A percentile compares a stretch with the other conserved stretches of the same genome.
Conservation (phyloP, 2,888 invertebrate genomes). For the Venustoraphidia nigricollis region DNA sequence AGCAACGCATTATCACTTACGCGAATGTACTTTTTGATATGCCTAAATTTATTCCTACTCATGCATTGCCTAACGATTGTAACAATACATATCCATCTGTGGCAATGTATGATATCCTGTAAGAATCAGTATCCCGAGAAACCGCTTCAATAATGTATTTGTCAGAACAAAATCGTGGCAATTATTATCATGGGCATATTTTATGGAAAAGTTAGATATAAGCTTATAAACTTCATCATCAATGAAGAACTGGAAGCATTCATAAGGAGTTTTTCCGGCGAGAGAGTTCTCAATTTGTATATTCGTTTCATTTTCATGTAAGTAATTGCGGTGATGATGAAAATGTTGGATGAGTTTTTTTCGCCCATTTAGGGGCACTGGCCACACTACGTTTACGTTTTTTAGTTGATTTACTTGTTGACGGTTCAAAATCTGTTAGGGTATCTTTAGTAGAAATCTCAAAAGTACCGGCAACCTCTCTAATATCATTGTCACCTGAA, state of each 20-base stretch:
- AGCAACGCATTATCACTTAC: slow-evolving; percentile 6
- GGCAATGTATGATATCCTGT: background rate
- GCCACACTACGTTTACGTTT: no score
- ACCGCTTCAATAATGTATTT: background rate
- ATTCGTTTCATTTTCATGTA: slow-evolving; percentile 1
- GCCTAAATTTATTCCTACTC: slow-evolving; percentile 1
- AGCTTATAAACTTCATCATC: no score
- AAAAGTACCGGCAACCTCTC: no score
- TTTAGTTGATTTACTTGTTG: no score
- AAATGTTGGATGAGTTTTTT: background rate
- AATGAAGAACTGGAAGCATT: no score
- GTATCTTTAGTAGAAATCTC: no score
- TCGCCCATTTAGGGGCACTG: no score
- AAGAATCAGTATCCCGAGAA: slow-evolving; percentile 3
- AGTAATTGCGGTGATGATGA: background rate
- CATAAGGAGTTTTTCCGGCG: slow-evolving; percentile 1
- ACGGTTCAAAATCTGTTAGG: no score
- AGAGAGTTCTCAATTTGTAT: background rate
- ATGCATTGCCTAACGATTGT: slow-evolving; percentile 1
- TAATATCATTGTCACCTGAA: no score
- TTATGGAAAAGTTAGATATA: no score
- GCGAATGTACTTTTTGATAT: slow-evolving; percentile 4
- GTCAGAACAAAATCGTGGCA: slow-evolving; percentile 1
- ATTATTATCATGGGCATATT: slow-evolving; percentile 2
- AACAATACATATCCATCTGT: no score